Evolutionary conservation across 2,113 vertebrate genomes (phyloP).

Genomic region (Tautogolabrus adspersus): DNA sequence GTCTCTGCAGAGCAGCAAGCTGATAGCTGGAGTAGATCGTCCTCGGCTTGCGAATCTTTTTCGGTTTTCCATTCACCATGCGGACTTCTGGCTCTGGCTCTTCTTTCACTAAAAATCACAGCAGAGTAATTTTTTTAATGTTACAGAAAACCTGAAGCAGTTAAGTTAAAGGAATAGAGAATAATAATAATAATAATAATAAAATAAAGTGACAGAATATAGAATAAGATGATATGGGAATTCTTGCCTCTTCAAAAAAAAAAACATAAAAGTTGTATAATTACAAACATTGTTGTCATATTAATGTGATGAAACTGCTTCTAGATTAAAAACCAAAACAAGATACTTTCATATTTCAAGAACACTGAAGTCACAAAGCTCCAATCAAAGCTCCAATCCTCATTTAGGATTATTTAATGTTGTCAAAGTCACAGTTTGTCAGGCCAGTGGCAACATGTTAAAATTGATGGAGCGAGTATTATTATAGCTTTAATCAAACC

Average conservation of each 20-base stretch:
- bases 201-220: neutral
- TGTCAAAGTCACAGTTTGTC: neutral
- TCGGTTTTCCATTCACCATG: conserved; percentile 99
- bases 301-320: neutral
- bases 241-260: neutral
- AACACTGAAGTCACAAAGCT: neutral
- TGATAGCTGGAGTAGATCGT: conserved; percentile 99
- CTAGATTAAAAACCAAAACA: neutral
- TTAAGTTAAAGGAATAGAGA: neutral
- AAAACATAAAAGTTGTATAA: neutral
- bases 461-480: conserved; percentile 24
- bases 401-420: too few species aligned
- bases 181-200: neutral
- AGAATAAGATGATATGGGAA: too few species aligned
- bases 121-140: neutral
- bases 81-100: conserved; percentile 96
- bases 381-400: neutral
- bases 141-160: neutral
- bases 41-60: conserved; percentile 97
- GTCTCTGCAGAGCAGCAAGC: conserved; percentile 95
- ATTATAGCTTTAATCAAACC: conserved; percentile 41
- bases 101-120: conserved; percentile 88
- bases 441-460: neutral
- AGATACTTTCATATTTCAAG: neutral
- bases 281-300: neutral